Evolutionary conservation across 2,888 invertebrate species (phyloP).

Genomic region (Phasia obesa): DNA sequence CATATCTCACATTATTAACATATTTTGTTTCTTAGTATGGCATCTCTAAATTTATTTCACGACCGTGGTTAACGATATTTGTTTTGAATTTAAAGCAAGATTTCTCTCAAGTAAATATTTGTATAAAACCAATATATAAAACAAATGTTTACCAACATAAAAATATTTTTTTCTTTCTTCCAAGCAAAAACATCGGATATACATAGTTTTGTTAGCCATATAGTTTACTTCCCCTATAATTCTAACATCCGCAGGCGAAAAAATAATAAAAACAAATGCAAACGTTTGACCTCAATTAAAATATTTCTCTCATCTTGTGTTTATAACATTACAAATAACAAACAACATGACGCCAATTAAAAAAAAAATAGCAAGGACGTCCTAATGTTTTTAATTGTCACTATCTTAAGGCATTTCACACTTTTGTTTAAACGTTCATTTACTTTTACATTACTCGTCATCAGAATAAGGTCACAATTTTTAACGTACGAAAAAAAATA

Average conservation of each 20-base stretch:
- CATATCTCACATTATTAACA: no score
- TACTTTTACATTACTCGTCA: neutral
- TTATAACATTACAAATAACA: constrained; percentile 53
- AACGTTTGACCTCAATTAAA: constrained; percentile 65
- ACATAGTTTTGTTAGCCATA: constrained; percentile 19
- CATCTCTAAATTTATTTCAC: no score
- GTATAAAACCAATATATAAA: no score
- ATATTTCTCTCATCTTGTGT: constrained; percentile 38
- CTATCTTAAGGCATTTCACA: constrained; percentile 66
- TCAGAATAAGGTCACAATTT: no score
- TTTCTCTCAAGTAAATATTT: no score
- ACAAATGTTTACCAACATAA: no score
- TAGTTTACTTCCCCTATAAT: constrained; percentile 34
- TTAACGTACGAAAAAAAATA: no score
- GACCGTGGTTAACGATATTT: no score
- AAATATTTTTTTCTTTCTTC: neutral
- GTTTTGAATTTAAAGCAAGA: no score
- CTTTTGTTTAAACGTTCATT: constrained; percentile 42
- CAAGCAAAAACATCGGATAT: constrained; percentile 32
- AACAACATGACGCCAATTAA: constrained; percentile 66
- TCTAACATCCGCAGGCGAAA: constrained; percentile 39
- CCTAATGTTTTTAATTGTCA: constrained; percentile 65
- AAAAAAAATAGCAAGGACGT: constrained; percentile 57
- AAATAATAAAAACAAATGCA: constrained; percentile 32
- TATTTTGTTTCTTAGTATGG: no score